A percentile compares a stretch with the other conserved stretches of the same genome.
These are phyloP conservation scores for Phalera bucephala DNA, from an alignment of 2,888 invertebrate genomes.

Conservation along the genomic window DNA sequence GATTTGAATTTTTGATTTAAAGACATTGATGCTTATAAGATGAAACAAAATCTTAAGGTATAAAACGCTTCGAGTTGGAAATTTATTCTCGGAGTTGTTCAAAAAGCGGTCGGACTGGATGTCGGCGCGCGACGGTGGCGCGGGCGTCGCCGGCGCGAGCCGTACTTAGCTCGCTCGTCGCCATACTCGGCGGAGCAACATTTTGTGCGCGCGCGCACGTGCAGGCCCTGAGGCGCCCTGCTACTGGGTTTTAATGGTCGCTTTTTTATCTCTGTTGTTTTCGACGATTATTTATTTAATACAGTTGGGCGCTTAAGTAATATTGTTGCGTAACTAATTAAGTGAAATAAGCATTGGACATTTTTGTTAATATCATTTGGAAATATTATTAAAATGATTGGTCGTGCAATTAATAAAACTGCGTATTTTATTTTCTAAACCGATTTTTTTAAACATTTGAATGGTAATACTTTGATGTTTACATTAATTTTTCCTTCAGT, in stretches of 20 bases:
- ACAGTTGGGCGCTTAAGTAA: constrained; percentile 32
- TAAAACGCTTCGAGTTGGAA: constrained; percentile 37
- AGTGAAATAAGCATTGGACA: too few species aligned
- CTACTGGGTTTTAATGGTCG: constrained; percentile 70
- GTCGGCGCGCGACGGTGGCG: constrained; percentile 36
- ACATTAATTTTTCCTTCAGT: too few species aligned
- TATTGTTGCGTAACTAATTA: constrained; percentile 11
- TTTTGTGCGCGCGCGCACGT: constrained; percentile 58
- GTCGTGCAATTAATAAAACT: too few species aligned
- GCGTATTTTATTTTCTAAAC: too few species aligned
- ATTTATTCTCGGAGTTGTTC: constrained; percentile 36
- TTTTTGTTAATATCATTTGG: too few species aligned
- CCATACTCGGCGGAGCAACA: constrained; percentile 47
- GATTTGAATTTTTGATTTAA: too few species aligned
- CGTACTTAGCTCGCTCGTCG: constrained; percentile 20
- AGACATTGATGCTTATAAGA: too few species aligned
- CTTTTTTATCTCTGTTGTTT: constrained; percentile 56
- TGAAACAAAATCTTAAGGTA: constrained; percentile 37
- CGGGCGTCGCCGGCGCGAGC: constrained; percentile 48
- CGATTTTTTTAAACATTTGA: too few species aligned
- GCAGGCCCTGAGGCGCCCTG: constrained; percentile 59
- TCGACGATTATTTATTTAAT: constrained; percentile 38
- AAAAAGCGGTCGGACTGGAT: constrained; percentile 69
- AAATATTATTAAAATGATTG: too few species aligned
- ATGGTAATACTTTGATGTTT: too few species aligned